These are phyloP conservation scores for Kryptolebias marmoratus DNA, from an alignment of 2,113 vertebrate species.

Conservation along the genomic window DNA sequence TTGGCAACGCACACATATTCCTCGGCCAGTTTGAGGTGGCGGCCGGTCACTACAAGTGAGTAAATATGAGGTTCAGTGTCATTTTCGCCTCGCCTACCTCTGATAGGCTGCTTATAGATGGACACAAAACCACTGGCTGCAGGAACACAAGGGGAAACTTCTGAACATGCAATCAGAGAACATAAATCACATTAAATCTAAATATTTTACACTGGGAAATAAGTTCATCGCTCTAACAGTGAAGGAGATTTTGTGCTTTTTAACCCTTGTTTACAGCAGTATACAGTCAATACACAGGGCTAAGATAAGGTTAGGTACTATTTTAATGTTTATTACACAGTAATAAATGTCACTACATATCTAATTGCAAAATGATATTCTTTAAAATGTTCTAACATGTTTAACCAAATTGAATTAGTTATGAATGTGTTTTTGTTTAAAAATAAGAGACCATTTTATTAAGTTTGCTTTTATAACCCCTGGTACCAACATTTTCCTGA, in stretches of 20 bases:
- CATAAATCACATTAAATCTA: neutral
- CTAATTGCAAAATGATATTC: too few species aligned
- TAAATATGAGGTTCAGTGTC: conserved; percentile 23
- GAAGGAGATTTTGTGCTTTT: neutral
- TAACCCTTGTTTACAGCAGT: too few species aligned
- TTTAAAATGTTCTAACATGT: too few species aligned
- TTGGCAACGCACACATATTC: conserved; percentile 95
- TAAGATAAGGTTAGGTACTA: too few species aligned
- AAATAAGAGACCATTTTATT: neutral
- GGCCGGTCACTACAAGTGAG: conserved; percentile 96
- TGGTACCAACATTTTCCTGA: neutral
- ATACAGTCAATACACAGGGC: too few species aligned
- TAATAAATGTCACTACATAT: too few species aligned
- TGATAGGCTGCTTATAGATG: neutral
- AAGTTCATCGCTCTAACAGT: neutral
- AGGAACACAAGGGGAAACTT: neutral
- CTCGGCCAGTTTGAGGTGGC: conserved; percentile 94
- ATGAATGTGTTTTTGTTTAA: too few species aligned
- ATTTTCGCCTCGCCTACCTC: neutral
- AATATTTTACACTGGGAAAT: neutral
- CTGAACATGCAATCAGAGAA: neutral
- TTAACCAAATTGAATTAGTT: too few species aligned
- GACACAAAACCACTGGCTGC: neutral
- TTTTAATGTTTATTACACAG: too few species aligned
- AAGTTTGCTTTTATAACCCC: neutral